Conservation (phyloP, 2,888 invertebrate species). For the Mantis religiosa region DNA sequence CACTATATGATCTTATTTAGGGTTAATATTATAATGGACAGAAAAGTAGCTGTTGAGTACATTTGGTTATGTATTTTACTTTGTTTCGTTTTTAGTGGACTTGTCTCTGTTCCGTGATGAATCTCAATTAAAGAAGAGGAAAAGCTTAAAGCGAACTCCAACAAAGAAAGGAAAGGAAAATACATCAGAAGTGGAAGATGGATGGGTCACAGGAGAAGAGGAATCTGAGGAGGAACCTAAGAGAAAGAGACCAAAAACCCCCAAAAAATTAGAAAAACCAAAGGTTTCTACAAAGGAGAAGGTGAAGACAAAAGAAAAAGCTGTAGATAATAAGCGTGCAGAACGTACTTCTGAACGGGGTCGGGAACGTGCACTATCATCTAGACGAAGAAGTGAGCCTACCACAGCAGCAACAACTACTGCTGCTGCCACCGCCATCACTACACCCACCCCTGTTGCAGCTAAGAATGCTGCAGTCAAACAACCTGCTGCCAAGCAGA, state of each 20-base stretch:
- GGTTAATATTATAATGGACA: no score
- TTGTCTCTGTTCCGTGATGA: slow-evolving; percentile 79
- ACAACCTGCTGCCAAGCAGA: slow-evolving; percentile 3
- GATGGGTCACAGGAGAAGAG: slow-evolving; percentile 4
- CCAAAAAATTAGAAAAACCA: slow-evolving; percentile 27
- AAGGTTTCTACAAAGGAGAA: slow-evolving; percentile 20
- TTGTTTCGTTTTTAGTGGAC: slow-evolving; percentile 58
- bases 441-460: neutral
- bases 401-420: slow-evolving; percentile 1
- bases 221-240: slow-evolving; percentile 23
- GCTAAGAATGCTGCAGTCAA: slow-evolving; percentile 15
- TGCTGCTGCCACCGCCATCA: neutral
- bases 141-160: slow-evolving; percentile 19
- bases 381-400: slow-evolving; percentile 22
- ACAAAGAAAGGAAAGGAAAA: slow-evolving; percentile 24
- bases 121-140: slow-evolving; percentile 66
- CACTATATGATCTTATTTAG: no score
- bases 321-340: slow-evolving; percentile 15
- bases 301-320: slow-evolving; percentile 18
- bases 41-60: no score
- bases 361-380: slow-evolving; percentile 9
- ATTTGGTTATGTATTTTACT: neutral
- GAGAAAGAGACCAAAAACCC: slow-evolving; percentile 5
- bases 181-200: slow-evolving; percentile 5
- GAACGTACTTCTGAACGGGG: slow-evolving; percentile 18